A percentile compares a stretch with the other conserved stretches of the same genome.
phyloP scores from a whole-genome alignment of 2,888 invertebrate species.

The Sympetrum striolatum region DNA sequence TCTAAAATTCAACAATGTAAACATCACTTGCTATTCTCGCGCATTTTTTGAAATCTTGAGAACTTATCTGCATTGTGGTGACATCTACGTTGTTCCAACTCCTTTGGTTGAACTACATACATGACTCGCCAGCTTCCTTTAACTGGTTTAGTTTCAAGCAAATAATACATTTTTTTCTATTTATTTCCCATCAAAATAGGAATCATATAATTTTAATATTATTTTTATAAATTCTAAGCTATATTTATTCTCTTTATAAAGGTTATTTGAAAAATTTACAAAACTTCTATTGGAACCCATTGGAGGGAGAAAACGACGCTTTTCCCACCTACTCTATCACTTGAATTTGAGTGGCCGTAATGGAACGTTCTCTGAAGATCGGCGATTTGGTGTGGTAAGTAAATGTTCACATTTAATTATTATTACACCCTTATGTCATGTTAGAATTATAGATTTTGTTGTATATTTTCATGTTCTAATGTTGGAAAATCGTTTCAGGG shows the following conservation, averaged over 20 bases:
- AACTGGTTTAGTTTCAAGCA: background rate
- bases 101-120: background rate
- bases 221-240: background rate
- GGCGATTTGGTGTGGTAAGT: constrained; percentile 76
- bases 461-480: constrained; percentile 17
- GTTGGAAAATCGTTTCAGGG: constrained; percentile 73
- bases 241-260: background rate
- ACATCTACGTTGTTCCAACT: background rate
- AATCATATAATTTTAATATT: background rate
- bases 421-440: background rate
- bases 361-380: constrained; percentile 68
- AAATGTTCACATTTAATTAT: constrained; percentile 48
- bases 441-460: background rate
- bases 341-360: constrained; percentile 51
- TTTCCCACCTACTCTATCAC: constrained; percentile 44
- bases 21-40: background rate
- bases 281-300: background rate
- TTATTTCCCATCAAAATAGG: background rate
- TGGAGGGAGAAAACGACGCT: constrained; percentile 32
- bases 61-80: background rate
- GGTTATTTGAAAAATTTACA: background rate
- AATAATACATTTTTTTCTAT: background rate
- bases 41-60: constrained; percentile 8
- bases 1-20: background rate
- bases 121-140: background rate